Conservation (phyloP, 2,797 vertebrate genomes). For the Gallinago solitaria region DNA sequence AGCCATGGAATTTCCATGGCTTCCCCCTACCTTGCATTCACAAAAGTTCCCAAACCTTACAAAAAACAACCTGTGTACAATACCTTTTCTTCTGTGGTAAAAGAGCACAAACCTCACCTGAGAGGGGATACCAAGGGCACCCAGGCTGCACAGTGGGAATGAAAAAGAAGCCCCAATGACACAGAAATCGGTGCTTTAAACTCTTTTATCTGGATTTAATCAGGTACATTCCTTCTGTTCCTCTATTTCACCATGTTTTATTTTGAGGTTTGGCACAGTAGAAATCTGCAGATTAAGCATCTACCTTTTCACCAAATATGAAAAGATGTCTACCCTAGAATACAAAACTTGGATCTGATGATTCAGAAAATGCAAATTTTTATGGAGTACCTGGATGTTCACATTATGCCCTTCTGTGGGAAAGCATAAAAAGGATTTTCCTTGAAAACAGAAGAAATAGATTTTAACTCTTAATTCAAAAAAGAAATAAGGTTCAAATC, state of each 20-base stretch:
- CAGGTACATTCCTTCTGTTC: not conserved
- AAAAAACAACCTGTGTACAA: not conserved
- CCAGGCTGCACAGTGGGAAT: not conserved
- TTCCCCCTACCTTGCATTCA: rapidly evolving
- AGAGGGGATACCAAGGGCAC: not conserved
- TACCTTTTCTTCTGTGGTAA: not conserved
- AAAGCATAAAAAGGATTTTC: not conserved
- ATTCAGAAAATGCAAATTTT: not conserved
- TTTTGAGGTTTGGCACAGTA: not conserved
- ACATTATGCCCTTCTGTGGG: not conserved
- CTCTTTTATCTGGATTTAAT: not conserved
- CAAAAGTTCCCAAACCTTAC: not conserved
- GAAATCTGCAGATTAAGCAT: not conserved
- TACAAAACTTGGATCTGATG: not conserved
- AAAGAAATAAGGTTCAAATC: not conserved
- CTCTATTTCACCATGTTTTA: not conserved
- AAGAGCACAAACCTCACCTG: not conserved
- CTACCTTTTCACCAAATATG: not conserved
- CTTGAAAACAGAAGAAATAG: not conserved
- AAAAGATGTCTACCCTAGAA: not conserved
- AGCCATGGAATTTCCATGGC: not conserved
- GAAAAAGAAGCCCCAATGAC: not conserved
- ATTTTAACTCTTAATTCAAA: not conserved
- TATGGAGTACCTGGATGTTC: not conserved
- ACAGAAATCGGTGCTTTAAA: not conserved